phyloP scores from a whole-genome alignment of 2,888 invertebrate genomes.

The Timema podura region DNA sequence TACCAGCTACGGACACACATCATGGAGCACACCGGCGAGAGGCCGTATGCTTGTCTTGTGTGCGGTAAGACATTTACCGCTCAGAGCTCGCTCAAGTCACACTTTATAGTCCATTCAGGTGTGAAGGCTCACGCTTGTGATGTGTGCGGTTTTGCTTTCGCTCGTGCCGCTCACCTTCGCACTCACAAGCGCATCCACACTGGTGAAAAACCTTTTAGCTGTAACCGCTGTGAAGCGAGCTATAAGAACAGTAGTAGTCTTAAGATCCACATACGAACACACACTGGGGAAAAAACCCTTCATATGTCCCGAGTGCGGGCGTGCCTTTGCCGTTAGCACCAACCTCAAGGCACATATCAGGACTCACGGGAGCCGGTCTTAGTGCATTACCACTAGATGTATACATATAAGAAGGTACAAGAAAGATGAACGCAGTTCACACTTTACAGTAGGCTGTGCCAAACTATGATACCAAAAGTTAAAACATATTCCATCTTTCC shows the following conservation, averaged over 20 bases:
- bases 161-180: constrained; percentile 17
- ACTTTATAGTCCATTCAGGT: constrained; percentile 18
- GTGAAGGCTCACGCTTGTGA: constrained; percentile 15
- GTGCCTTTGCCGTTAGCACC: constrained; percentile 4
- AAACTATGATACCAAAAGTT: too few species aligned
- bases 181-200: constrained; percentile 22
- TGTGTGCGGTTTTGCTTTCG: constrained; percentile 16
- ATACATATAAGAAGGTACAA: too few species aligned
- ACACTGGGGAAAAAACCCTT: background rate
- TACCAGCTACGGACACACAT: constrained; percentile 6
- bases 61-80: constrained; percentile 17
- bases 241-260: constrained; percentile 13
- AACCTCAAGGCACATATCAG: constrained; percentile 3
- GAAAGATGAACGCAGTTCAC: too few species aligned
- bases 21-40: background rate
- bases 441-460: too few species aligned
- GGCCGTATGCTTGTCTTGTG: constrained; percentile 11
- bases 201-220: constrained; percentile 14
- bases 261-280: constrained; percentile 9
- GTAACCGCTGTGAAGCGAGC: constrained; percentile 6
- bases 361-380: background rate
- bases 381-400: too few species aligned
- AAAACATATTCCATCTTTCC: too few species aligned
- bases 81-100: constrained; percentile 13
- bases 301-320: background rate